Evolutionary conservation across 1,140 invertebrate genomes (phyloP), one percentile per base, ranked within the genome.

Genomic region (Diorhabda carinulata): DNA sequence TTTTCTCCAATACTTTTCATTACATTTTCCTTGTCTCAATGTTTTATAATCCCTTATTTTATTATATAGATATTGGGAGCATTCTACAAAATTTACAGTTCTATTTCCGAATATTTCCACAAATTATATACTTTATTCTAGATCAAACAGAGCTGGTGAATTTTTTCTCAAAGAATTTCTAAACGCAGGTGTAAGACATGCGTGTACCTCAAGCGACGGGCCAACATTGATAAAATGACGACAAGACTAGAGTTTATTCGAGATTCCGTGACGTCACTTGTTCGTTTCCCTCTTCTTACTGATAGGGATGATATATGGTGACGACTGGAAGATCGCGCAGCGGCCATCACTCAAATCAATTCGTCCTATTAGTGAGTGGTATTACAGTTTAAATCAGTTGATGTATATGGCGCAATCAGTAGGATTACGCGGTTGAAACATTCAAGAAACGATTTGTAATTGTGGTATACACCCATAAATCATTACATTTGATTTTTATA

Each of bases 341-440:
- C 74, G 72, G 72, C 74, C 74, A 75, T 75, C 74, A 73, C 72
- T 75, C 74, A 75, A 75, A 75, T 75, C 72, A 75, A 75, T 75
- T 75, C 74, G 71, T 66, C 67, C 74, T 52, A 52, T 52, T 52
- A 52, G 47, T 52, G 47, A 52, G 6, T 52, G 47, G 47, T n/a
- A 52, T 52, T 52, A 52, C 47, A 8, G 47, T 52, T 52, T 40
- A n/a, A 61, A 41, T 61, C 8, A 41, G 59, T 40, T 8, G 59
- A 40, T 61, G 59, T 41, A 41, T 61, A 40, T 61, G 59, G 25
- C 59, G 61, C 56, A 67, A 9, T 57, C 44, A 67, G 60, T 64
- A 65, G 67, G 66, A 68, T 69, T 72, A 61, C 69, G 59, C 60
- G 59, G 56, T 62, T 56, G 59, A 57, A 68, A 70, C 68, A 70